Conservation (phyloP, 2,113 vertebrate genomes). For the Paraplagusia blochii region DNA sequence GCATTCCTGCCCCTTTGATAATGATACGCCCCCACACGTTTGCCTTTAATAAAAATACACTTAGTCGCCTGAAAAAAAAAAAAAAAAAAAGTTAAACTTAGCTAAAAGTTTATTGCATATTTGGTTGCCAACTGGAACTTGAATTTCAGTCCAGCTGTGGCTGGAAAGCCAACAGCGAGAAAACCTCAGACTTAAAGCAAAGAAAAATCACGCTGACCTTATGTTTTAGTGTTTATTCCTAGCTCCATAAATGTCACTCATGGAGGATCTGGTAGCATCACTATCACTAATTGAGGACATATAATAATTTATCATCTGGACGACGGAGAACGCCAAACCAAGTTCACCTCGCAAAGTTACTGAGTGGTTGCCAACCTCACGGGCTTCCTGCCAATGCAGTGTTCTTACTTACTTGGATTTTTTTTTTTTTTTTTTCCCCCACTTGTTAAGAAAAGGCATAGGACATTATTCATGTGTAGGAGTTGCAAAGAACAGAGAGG, state of each 20-base stretch:
- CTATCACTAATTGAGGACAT: not conserved
- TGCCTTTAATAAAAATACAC: not conserved
- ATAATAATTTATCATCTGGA: no score
- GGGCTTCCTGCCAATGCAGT: no score
- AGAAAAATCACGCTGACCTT: not conserved
- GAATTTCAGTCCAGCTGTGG: no score
- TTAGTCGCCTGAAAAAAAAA: not conserved
- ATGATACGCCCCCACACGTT: not conserved
- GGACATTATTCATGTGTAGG: not conserved
- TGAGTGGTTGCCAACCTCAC: no score
- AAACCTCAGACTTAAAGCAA: no score
- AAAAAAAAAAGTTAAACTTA: slow-evolving; percentile 12
- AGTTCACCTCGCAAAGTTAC: no score
- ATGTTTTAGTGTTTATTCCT: not conserved
- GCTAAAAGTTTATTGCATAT: no score
- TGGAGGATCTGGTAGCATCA: not conserved
- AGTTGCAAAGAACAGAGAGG: not conserved
- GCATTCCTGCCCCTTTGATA: slow-evolving; percentile 15
- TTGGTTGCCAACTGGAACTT: no score
- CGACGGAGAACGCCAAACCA: no score
- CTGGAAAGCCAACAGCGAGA: no score
- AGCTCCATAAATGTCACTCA: not conserved
- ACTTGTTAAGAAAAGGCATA: not conserved
- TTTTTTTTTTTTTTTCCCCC: no score
- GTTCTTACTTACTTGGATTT: no score